These are phyloP conservation scores for Dryomyza anilis DNA, from an alignment of 2,888 invertebrate genomes.

Conservation along the genomic window DNA sequence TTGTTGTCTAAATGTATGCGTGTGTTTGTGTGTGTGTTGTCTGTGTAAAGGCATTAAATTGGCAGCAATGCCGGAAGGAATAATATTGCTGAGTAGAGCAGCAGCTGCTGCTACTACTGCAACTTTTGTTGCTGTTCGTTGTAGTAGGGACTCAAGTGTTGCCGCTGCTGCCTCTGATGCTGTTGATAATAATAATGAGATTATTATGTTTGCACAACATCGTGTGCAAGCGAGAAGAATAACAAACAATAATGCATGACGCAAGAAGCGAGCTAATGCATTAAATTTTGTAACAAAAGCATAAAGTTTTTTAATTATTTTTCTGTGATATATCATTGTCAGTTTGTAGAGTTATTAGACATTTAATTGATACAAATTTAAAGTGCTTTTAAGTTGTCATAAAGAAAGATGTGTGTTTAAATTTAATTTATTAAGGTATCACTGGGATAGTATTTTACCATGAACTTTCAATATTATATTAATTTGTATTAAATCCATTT, in stretches of 20 bases:
- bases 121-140: not conserved
- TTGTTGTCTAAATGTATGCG: not conserved
- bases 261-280: not conserved
- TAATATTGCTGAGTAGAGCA: not conserved
- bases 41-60: conserved; percentile 14
- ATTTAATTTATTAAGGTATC: too few species aligned
- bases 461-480: too few species aligned
- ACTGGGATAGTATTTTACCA: too few species aligned
- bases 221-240: not conserved
- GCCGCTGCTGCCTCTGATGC: not conserved
- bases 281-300: not conserved
- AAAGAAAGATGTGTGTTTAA: too few species aligned
- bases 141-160: not conserved
- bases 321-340: conserved; percentile 2
- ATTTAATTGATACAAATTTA: too few species aligned
- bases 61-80: conserved; percentile 22
- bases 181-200: conserved; percentile 16
- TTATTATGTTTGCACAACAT: conserved; percentile 11
- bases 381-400: too few species aligned
- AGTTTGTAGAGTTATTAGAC: too few species aligned
- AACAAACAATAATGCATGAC: conserved; percentile 5
- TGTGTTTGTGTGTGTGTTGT: not conserved
- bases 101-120: conserved; percentile 3
- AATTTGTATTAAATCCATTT: too few species aligned
- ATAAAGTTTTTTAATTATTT: not conserved